Conservation (phyloP, 2,888 invertebrate species). For the Gymnoscelis rufifasciata region DNA sequence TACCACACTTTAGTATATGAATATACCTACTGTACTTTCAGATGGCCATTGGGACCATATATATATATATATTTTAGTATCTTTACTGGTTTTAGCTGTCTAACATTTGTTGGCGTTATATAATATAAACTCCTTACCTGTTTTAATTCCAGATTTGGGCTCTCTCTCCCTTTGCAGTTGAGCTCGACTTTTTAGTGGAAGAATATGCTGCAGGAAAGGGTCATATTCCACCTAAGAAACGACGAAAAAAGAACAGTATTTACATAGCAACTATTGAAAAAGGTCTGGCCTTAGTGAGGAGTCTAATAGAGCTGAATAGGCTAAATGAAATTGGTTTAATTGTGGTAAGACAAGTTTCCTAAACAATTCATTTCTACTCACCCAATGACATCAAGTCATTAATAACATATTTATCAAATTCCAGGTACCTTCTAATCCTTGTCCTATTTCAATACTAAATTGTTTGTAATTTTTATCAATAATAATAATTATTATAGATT, state of each 20-base stretch:
- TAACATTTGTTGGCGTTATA: neutral
- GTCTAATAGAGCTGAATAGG: constrained; percentile 87
- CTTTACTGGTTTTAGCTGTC: too few relatives aligned
- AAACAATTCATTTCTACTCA: constrained; percentile 29
- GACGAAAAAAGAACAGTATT: constrained; percentile 86
- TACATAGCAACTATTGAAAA: constrained; percentile 98
- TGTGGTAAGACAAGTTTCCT: constrained; percentile 66
- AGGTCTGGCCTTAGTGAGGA: constrained; percentile 90
- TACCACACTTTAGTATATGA: too few relatives aligned
- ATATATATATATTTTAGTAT: too few relatives aligned
- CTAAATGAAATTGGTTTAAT: constrained; percentile 88
- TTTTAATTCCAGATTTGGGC: constrained; percentile 82
- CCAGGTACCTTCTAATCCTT: too few relatives aligned
- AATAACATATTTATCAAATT: too few relatives aligned
- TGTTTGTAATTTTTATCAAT: too few relatives aligned
- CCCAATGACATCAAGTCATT: too few relatives aligned
- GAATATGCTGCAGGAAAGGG: constrained; percentile 97
- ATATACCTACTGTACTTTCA: too few relatives aligned
- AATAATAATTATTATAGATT: too few relatives aligned
- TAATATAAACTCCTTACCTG: neutral
- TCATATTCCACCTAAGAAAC: constrained; percentile 89
- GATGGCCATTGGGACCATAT: too few relatives aligned
- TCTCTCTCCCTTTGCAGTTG: constrained; percentile 91
- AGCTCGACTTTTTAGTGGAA: constrained; percentile 92
- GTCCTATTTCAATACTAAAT: too few relatives aligned